Evolutionary conservation across 2,888 invertebrate genomes (phyloP).

Genomic region (Stegana nigrithorax): DNA sequence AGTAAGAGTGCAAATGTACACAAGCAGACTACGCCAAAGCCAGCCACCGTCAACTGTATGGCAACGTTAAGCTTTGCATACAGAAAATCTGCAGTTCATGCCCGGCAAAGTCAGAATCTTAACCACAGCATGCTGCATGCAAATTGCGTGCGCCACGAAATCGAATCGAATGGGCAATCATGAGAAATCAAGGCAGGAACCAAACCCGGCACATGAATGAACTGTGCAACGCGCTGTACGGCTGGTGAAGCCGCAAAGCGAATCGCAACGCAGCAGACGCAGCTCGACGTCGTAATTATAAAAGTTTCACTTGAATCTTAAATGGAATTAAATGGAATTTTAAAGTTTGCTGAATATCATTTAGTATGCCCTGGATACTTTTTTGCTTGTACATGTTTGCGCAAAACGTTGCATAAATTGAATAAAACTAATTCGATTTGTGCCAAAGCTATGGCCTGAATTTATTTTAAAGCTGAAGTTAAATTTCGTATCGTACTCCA

Average conservation of each 20-base stretch:
- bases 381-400: background rate
- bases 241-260: background rate
- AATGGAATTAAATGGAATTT: constrained; percentile 5
- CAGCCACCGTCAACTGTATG: too few relatives aligned
- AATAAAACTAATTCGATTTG: too few relatives aligned
- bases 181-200: constrained; percentile 10
- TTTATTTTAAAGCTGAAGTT: background rate
- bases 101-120: background rate
- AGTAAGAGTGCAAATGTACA: too few relatives aligned
- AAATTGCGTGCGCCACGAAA: constrained; percentile 2
- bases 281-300: constrained; percentile 9
- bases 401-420: background rate
- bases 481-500: too few relatives aligned
- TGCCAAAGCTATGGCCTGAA: too few relatives aligned
- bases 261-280: background rate
- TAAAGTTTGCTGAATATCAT: background rate
- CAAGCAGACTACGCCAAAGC: too few relatives aligned
- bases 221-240: background rate
- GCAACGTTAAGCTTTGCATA: too few relatives aligned
- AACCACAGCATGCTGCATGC: constrained; percentile 6
- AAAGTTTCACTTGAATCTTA: constrained; percentile 15
- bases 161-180: constrained; percentile 13
- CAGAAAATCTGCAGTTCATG: too few relatives aligned
- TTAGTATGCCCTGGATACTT: too few relatives aligned
- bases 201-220: background rate